These are phyloP conservation scores for Spatula versicolor DNA, from an alignment of 2,797 vertebrate species.

Conservation along the genomic window DNA sequence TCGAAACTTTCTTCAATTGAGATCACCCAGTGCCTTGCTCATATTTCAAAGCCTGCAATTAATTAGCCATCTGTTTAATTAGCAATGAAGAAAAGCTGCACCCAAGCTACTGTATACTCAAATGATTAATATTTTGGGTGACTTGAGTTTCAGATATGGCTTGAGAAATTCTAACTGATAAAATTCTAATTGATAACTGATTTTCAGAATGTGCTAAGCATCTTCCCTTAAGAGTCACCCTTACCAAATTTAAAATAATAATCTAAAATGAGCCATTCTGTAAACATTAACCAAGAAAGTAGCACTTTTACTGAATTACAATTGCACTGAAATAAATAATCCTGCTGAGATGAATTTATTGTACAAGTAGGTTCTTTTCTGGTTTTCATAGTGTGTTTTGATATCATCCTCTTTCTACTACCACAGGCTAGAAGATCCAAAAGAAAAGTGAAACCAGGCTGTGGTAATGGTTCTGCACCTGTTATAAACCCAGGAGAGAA, in stretches of 20 bases:
- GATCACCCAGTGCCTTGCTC: neutral
- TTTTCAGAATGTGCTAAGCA: neutral
- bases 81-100: neutral
- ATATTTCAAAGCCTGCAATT: neutral
- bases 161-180: neutral
- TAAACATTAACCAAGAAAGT: neutral
- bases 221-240: neutral
- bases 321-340: neutral
- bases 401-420: neutral
- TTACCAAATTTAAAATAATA: neutral
- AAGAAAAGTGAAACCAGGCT: slow-evolving; percentile 80
- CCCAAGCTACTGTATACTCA: neutral
- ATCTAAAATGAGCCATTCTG: neutral
- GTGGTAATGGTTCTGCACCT: slow-evolving; percentile 80
- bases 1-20: neutral
- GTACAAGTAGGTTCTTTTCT: neutral
- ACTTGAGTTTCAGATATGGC: neutral
- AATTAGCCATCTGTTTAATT: neutral
- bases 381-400: neutral
- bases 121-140: neutral
- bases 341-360: neutral
- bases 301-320: neutral
- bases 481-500: slow-evolving; percentile 73
- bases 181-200: neutral
- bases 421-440: slow-evolving; percentile 84